These are phyloP conservation scores for Odontesthes bonariensis DNA, from an alignment of 2,113 vertebrate species.

Conservation along the genomic window DNA sequence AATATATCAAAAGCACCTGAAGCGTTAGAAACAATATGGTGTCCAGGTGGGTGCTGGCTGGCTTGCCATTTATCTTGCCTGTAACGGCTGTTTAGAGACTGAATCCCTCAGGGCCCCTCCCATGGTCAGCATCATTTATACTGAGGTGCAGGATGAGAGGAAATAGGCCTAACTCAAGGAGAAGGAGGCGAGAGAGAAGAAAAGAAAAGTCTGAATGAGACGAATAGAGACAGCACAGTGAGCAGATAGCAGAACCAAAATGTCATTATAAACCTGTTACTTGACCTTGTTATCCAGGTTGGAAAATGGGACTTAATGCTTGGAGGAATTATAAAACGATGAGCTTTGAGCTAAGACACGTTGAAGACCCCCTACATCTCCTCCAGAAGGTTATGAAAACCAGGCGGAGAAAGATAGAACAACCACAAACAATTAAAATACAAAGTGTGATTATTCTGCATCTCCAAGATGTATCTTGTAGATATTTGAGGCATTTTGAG, in stretches of 20 bases:
- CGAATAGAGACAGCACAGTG: background rate
- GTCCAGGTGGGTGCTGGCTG: conserved; percentile 66
- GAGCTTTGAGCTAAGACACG: background rate
- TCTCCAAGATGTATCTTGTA: background rate
- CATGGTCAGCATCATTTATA: conserved; percentile 73
- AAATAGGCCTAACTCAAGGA: conserved; percentile 50
- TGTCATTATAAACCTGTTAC: conserved; percentile 13
- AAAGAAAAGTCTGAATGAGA: conserved; percentile 6
- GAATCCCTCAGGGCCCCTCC: conserved; percentile 62
- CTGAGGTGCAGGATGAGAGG: conserved; percentile 51
- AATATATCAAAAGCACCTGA: conserved; percentile 73
- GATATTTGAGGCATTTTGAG: background rate
- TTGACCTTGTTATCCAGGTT: conserved; percentile 18
- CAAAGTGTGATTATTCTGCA: background rate
- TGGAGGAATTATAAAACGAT: conserved; percentile 16
- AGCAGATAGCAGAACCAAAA: conserved; percentile 1
- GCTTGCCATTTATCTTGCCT: conserved; percentile 68
- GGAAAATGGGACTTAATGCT: conserved; percentile 16
- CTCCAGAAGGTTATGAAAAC: conserved; percentile 9
- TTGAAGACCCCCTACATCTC: conserved; percentile 4
- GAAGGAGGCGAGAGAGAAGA: conserved; percentile 21
- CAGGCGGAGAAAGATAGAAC: background rate
- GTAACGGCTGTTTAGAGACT: conserved; percentile 75
- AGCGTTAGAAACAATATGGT: conserved; percentile 63
- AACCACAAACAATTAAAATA: background rate